These are phyloP conservation scores for Coregonus clupeaformis DNA, from an alignment of 2,113 vertebrate species.

Conservation along the genomic window DNA sequence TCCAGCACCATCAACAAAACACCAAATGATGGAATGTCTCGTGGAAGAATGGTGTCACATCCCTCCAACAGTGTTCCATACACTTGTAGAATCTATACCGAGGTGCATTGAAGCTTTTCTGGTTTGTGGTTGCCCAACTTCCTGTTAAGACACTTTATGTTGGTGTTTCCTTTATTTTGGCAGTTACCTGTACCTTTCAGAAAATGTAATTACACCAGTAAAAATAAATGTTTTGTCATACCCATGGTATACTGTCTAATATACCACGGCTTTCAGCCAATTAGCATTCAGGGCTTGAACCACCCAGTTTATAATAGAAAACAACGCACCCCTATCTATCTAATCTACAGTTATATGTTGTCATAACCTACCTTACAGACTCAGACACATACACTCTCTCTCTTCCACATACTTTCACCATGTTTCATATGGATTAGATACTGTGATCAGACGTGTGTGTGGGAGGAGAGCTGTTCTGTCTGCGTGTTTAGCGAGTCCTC, in stretches of 20 bases:
- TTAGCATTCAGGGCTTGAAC: neutral
- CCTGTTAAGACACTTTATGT: conserved; percentile 1
- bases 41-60: too few relatives aligned
- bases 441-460: conserved; percentile 28
- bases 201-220: neutral
- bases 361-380: neutral
- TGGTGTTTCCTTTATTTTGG: neutral
- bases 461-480: conserved; percentile 50
- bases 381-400: neutral
- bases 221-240: too few relatives aligned
- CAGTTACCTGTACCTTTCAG: neutral
- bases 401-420: neutral
- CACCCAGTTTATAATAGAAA: too few relatives aligned
- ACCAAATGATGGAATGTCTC: too few relatives aligned
- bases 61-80: too few relatives aligned
- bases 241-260: too few relatives aligned
- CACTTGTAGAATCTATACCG: too few relatives aligned
- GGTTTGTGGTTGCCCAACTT: neutral
- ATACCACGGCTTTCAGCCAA: too few relatives aligned
- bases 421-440: conserved; percentile 9
- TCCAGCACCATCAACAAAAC: too few relatives aligned
- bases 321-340: too few relatives aligned
- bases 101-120: too few relatives aligned
- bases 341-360: too few relatives aligned
- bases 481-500: conserved; percentile 52